Conservation (phyloP, 1,140 invertebrate genomes). For the Drosophila punjabiensis region DNA sequence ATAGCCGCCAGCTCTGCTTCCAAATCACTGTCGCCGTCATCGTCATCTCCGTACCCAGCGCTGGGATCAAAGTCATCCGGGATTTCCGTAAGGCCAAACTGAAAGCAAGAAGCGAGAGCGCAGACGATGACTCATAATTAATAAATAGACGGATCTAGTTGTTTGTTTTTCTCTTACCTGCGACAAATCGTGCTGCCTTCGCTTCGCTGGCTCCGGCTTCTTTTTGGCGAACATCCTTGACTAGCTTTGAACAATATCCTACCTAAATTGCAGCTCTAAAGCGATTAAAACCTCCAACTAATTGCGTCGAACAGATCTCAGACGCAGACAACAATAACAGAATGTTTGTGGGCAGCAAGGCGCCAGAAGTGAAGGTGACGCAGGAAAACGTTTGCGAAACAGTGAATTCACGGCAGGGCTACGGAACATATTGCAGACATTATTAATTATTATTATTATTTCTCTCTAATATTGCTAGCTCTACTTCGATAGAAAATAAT, state of each 20-base stretch:
- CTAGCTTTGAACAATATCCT: constrained; percentile 8
- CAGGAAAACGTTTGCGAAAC: constrained; percentile 7
- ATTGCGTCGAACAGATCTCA: constrained; percentile 55
- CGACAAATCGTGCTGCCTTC: constrained; percentile 82
- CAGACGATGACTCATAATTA: constrained; percentile 65
- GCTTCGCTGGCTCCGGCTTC: constrained; percentile 85
- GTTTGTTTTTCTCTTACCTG: constrained; percentile 62
- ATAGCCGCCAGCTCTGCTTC: constrained; percentile 94
- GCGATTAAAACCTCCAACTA: constrained; percentile 13
- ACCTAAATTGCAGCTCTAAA: constrained; percentile 5
- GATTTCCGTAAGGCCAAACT: constrained; percentile 92
- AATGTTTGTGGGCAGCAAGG: constrained; percentile 20
- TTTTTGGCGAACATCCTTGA: constrained; percentile 86
- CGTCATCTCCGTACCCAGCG: constrained; percentile 86
- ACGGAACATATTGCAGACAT: background rate
- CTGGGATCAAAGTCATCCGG: constrained; percentile 88
- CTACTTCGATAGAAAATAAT: background rate
- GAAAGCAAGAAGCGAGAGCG: constrained; percentile 48
- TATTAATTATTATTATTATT: too few species aligned
- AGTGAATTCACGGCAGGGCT: constrained; percentile 14
- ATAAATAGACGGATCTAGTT: constrained; percentile 51
- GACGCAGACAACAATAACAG: constrained; percentile 57
- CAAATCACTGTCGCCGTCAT: constrained; percentile 91
- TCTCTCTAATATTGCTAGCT: too few species aligned
- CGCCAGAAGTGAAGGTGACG: background rate